A percentile compares a stretch with the other conserved stretches of the same genome.
These are phyloP conservation scores for Calvadosia cruxmelitensis DNA, from an alignment of 30 jellyfish, hydroid and myxozoan genomes.

Conservation along the genomic window DNA sequence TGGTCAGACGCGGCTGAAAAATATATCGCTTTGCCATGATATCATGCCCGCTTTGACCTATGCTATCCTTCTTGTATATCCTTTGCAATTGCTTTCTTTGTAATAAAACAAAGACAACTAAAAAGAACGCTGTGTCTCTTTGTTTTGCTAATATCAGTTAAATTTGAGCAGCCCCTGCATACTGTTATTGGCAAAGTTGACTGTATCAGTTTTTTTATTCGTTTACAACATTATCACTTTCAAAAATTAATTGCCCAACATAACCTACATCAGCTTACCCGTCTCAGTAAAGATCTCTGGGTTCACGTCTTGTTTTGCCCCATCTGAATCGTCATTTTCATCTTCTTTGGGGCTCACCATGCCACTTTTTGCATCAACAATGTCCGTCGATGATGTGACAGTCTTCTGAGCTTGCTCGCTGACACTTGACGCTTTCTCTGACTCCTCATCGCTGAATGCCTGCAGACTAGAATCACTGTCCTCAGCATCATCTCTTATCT, in stretches of 20 bases:
- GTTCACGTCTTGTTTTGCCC: background rate
- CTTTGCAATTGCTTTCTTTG: too few species aligned
- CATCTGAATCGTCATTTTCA: background rate
- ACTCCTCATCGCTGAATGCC: background rate
- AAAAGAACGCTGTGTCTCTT: too few species aligned
- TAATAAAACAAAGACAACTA: too few species aligned
- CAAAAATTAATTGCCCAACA: background rate
- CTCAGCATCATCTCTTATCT: slow-evolving; percentile 13
- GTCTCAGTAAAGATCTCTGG: background rate
- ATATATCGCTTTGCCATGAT: slow-evolving; percentile 2
- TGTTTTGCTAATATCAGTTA: too few species aligned
- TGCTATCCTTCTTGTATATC: too few species aligned
- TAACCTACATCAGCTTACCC: background rate
- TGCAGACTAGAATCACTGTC: slow-evolving; percentile 24
- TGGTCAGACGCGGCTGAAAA: too few species aligned
- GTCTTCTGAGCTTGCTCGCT: too few species aligned
- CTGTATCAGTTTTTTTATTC: background rate
- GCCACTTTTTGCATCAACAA: too few species aligned
- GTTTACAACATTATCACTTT: background rate
- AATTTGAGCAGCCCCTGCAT: slow-evolving; percentile 31
- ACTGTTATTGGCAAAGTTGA: slow-evolving; percentile 2
- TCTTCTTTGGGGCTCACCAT: too few species aligned
- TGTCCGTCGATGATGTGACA: too few species aligned
- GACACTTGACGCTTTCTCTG: slow-evolving; percentile 7
- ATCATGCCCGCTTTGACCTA: slow-evolving; percentile 4